phyloP scores from a whole-genome alignment of 2,888 invertebrate genomes.

The Epsilonema sp. region DNA sequence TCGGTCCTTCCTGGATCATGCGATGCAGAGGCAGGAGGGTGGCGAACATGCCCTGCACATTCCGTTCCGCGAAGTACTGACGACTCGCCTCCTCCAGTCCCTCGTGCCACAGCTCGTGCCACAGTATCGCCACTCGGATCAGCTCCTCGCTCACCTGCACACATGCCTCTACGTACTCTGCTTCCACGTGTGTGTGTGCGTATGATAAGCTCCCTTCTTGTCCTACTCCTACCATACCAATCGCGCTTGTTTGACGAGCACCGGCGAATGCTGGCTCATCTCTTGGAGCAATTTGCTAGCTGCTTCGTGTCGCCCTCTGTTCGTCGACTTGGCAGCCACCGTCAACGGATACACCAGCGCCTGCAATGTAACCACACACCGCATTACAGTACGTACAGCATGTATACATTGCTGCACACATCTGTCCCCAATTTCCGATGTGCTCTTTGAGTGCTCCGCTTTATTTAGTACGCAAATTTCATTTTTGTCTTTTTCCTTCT shows the following conservation, averaged over 20 bases:
- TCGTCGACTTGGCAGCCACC: conserved; percentile 84
- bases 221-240: conserved; percentile 61
- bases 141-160: conserved; percentile 58
- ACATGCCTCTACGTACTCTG: too few species aligned
- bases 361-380: conserved; percentile 19
- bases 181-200: too few species aligned
- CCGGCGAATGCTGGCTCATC: conserved; percentile 81
- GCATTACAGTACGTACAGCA: conserved; percentile 4
- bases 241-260: conserved; percentile 77
- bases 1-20: conserved; percentile 77
- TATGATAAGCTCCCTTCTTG: too few species aligned
- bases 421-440: too few species aligned
- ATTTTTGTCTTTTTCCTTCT: too few species aligned
- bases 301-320: conserved; percentile 58
- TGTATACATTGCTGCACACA: too few species aligned
- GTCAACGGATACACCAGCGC: conserved; percentile 90
- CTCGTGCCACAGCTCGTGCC: conserved; percentile 99
- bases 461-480: too few species aligned
- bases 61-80: conserved; percentile 83
- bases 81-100: conserved; percentile 45
- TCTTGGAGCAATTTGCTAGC: conserved; percentile 82
- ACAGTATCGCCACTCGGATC: conserved; percentile 87
- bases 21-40: conserved; percentile 80
- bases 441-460: too few species aligned
- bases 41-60: conserved; percentile 87